These are phyloP conservation scores for Machaerirhynchus nigripectus DNA, from an alignment of 2,113 vertebrate species.

Conservation along the genomic window DNA sequence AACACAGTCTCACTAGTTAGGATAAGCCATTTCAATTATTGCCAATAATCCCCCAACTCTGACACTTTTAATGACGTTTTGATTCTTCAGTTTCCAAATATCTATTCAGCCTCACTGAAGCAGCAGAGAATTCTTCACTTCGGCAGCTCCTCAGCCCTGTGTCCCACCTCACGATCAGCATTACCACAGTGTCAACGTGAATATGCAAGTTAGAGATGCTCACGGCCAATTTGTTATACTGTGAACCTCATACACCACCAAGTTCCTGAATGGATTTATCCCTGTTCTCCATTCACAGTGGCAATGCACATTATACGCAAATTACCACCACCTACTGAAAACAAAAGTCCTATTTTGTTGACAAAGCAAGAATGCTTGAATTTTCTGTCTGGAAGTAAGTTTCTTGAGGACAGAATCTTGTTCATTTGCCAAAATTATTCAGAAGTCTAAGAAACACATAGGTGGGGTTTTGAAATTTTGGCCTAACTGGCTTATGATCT, in stretches of 20 bases:
- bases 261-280: neutral
- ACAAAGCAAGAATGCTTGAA: neutral
- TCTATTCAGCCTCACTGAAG: neutral
- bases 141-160: neutral
- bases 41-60: neutral
- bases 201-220: neutral
- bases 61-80: rapidly evolving
- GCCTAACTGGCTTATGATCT: neutral
- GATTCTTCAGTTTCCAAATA: neutral
- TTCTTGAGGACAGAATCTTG: neutral
- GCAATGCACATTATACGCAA: neutral
- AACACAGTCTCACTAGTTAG: neutral
- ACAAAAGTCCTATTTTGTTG: neutral
- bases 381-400: neutral
- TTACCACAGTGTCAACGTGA: neutral
- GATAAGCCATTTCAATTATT: neutral
- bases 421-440: neutral
- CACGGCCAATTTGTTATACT: neutral
- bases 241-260: neutral
- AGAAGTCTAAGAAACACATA: neutral
- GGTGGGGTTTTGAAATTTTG: neutral
- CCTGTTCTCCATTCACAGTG: neutral
- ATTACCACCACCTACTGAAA: neutral
- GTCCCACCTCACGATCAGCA: neutral
- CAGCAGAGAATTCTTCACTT: neutral